Conservation (phyloP, 2,113 vertebrate species). For the Vidua chalybeata region DNA sequence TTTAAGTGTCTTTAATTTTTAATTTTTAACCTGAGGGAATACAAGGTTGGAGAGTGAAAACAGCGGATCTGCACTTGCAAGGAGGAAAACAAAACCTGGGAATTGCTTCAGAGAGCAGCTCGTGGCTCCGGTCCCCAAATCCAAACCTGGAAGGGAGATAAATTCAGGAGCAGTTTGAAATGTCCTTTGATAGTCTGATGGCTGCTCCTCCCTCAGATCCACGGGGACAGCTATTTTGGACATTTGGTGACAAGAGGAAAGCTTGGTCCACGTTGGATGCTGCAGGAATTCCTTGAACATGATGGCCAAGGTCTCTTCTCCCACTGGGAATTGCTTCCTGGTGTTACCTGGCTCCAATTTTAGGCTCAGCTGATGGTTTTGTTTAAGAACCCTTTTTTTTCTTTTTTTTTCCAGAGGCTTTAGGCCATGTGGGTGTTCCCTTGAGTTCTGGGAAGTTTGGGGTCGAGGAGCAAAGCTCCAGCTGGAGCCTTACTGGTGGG, state of each 20-base stretch:
- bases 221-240: accelerated
- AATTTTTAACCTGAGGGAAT: not conserved
- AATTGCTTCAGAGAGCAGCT: not conserved
- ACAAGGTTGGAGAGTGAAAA: not conserved
- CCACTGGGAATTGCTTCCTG: not conserved
- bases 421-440: not conserved
- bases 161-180: not conserved
- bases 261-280: not conserved
- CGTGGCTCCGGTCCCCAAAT: accelerated
- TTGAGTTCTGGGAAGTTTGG: not conserved
- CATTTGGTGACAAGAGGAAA: not conserved
- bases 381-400: not conserved
- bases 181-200: not conserved
- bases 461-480: not conserved
- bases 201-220: not conserved
- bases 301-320: not conserved
- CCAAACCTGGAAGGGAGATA: not conserved
- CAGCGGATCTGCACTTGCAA: not conserved
- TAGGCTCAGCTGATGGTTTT: not conserved
- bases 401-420: not conserved
- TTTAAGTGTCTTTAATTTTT: not conserved
- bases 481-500: not conserved
- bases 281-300: not conserved
- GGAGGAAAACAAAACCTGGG: not conserved
- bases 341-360: not conserved